Evolutionary conservation across 2,797 vertebrate genomes (phyloP), one percentile per base, ranked within the genome.

Genomic region (Sebastes umbrosus): DNA sequence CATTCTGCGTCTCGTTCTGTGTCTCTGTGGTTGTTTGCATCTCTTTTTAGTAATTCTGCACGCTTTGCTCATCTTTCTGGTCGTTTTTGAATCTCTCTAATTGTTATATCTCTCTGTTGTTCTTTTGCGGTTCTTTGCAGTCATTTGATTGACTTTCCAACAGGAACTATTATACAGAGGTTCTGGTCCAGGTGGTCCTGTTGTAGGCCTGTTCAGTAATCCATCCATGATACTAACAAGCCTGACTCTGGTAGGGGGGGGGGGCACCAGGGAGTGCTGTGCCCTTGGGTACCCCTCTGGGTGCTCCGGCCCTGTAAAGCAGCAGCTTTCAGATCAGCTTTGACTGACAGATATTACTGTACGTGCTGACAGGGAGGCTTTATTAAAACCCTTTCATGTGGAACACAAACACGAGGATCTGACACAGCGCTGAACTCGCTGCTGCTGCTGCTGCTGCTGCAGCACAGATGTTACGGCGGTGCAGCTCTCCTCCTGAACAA

Each of bases 311-410:
- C 20, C 43, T 68, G 50, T 39, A 43, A 46, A 43, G 46, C 76
- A 57, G 60, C 20, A 25, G 34, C 27, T 57, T 63, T 84, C 66
- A 22, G 67, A 69, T 81, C 83, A 8, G 72, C 77, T 84, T 7
- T 90, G 77, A 90, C 81, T 12, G 90, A 92, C 90, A 80, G 79
- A 91, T 89, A 89, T 92, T 83, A 72, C 77, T 73, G 83, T 46
- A 16, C 2, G 31, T 87, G 86, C 83, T 90, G 92, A 93, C 93
- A 93, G 27, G 65, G 50, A 82, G 81, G 75, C 83, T 90, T 92
- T 89, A 90, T 87, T 86, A 88, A 90, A 86, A 72, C 59, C 24
- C 88, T 90, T 92, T 92, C 82, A 92, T 90, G 91, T 91, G 90
- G 80, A 89, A 83, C 81, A 24, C 36, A 79, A 85, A 85, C 76